Base-by-base conservation (phyloP, 2,888 invertebrate species). In the Chirona hameri region DNA sequence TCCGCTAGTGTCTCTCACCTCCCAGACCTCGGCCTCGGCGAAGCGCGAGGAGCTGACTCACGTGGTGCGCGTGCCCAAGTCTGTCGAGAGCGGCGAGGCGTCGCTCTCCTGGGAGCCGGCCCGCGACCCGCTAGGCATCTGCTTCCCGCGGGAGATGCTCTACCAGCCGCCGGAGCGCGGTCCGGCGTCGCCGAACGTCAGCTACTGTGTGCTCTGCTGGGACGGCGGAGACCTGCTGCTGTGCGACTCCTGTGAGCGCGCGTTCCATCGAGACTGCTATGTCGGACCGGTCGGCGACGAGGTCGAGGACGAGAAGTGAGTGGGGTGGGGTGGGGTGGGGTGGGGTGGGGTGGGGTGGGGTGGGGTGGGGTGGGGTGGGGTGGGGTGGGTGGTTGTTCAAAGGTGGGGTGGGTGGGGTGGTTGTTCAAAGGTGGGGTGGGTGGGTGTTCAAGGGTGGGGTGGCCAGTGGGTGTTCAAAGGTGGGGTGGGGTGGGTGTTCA, bases 161-260 rank as follows among this genome's bases (percentile, higher is more conserved):
- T 52, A 80, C 52, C 52, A 52, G 52, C 80, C 80, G 15, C 80
- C 80, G 52, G 80, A 10, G 80, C 80, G 80, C 27, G 29, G 80
- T n/a, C 10, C n/a, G 27, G 1, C 27, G 2, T 80, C 80, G 5
- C 80, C 80, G 15, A 80, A 80, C 52, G 29, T 55, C 52, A 52
- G 52, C 52, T 80, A 80, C 80, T 80, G 80, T 29, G 80, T 52
- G 52, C 55, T 80, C 27, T 80, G 80, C 80, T 80, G 80, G 80
- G 80, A 80, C 52, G 80, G 80, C 29, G 80, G 80, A n/a, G 29
- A 80, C 12, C 80, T 80, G 52, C 52, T 80, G 80, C 80, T 80
- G 27, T 80, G 80, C 21, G 80, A 80, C 52, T 14, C 7, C 15
- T 80, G 80, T 29, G 55, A 48, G 3, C 48, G 55, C 27, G n/a